These are phyloP conservation scores for Meteorus cinctellus DNA, from an alignment of 2,888 invertebrate species.

Conservation along the genomic window DNA sequence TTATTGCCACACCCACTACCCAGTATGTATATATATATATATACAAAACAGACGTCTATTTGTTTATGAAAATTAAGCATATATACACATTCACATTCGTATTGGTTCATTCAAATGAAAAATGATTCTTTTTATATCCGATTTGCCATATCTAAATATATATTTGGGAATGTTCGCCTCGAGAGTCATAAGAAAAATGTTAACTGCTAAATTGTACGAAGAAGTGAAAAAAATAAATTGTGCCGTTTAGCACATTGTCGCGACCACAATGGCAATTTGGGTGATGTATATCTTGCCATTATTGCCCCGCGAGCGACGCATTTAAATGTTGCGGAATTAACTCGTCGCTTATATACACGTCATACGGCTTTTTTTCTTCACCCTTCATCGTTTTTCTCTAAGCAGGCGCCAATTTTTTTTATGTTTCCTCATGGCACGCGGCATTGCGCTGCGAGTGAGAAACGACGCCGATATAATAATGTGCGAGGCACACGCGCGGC, in stretches of 20 bases:
- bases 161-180: background rate
- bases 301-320: slow-evolving; percentile 57
- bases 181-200: slow-evolving; percentile 20
- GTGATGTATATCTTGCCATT: slow-evolving; percentile 68
- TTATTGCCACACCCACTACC: slow-evolving; percentile 42
- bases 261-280: slow-evolving; percentile 72
- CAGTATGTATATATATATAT: background rate
- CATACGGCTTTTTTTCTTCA: slow-evolving; percentile 30
- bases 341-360: slow-evolving; percentile 50
- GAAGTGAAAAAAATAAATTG: slow-evolving; percentile 36
- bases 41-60: background rate
- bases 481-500: slow-evolving; percentile 52
- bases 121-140: background rate
- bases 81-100: background rate
- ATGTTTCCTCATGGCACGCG: slow-evolving; percentile 41
- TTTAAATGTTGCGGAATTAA: slow-evolving; percentile 73
- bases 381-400: slow-evolving; percentile 26
- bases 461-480: slow-evolving; percentile 55
- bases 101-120: background rate
- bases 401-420: slow-evolving; percentile 43
- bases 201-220: slow-evolving; percentile 35
- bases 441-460: slow-evolving; percentile 48
- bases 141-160: background rate
- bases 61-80: background rate
- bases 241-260: slow-evolving; percentile 69